Percentiles rank a stretch among this genome's conserved stretches.
These are phyloP conservation scores for Beroe ovata DNA, from an alignment of 37 sponge, comb jelly and placozoan genomes.

Conservation along the genomic window DNA sequence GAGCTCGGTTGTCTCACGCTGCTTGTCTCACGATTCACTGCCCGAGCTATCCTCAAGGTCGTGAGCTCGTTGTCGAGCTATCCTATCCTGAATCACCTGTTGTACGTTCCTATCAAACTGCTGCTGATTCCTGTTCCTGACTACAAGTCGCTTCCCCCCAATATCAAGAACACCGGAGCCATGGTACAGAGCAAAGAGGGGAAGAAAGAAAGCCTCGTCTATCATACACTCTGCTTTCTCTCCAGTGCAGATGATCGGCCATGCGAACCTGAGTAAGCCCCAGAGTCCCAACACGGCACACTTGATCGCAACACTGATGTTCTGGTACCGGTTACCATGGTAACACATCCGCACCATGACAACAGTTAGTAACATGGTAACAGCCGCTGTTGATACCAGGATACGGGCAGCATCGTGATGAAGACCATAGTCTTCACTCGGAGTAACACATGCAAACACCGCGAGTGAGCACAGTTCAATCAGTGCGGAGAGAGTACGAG, in stretches of 20 bases:
- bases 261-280: not conserved
- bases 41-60: not conserved
- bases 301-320: not conserved
- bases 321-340: not conserved
- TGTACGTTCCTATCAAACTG: constrained; percentile 7
- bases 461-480: not conserved
- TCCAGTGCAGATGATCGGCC: not conserved
- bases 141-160: constrained; percentile 10
- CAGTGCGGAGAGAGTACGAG: not conserved
- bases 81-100: not conserved
- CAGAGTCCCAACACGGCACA: not conserved
- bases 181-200: constrained; percentile 20
- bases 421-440: not conserved
- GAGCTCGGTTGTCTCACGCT: no score
- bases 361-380: not conserved
- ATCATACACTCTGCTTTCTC: not conserved
- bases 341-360: not conserved
- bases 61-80: not conserved
- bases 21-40: not conserved
- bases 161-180: constrained; percentile 7
- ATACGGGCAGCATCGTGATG: not conserved
- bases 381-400: not conserved
- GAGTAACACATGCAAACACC: not conserved
- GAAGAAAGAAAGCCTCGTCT: not conserved
- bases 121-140: constrained; percentile 9